A percentile compares a stretch with the other conserved stretches of the same genome.
Conservation (phyloP, 2,888 invertebrate genomes). For the Tenthredo notha region DNA sequence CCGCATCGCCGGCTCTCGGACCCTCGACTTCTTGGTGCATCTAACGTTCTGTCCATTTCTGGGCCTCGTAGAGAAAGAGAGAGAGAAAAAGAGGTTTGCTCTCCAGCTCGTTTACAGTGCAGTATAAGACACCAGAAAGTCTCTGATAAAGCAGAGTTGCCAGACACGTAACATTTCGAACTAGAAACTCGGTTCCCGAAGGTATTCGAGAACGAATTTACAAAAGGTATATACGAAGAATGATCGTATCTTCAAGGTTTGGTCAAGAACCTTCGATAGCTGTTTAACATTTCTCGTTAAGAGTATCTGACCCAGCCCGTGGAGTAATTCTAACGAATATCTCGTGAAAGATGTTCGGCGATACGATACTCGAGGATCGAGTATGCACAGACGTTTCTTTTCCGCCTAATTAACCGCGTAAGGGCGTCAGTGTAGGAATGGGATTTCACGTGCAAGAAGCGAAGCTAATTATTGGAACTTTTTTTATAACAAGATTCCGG, state of each 20-base stretch:
- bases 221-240: constrained; percentile 4
- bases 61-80: too few relatives aligned
- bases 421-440: not conserved
- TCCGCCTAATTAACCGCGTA: constrained; percentile 32
- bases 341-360: constrained; percentile 29
- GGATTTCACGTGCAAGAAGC: constrained; percentile 8
- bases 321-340: constrained; percentile 35
- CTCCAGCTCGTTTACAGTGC: not conserved
- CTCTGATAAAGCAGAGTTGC: not conserved
- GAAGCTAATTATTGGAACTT: constrained; percentile 17
- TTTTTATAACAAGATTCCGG: constrained; percentile 9
- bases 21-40: constrained; percentile 50
- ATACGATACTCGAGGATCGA: constrained; percentile 13
- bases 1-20: constrained; percentile 51
- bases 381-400: constrained; percentile 19
- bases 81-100: too few relatives aligned
- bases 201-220: constrained; percentile 7
- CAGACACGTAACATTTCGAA: not conserved
- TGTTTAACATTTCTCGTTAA: constrained; percentile 27
- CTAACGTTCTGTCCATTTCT: constrained; percentile 44
- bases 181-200: not conserved
- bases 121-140: not conserved
- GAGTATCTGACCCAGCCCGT: not conserved
- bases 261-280: constrained; percentile 23
- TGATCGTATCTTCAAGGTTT: constrained; percentile 8